phyloP scores from a whole-genome alignment of 2,888 invertebrate genomes.

The Eupeodes luniger region DNA sequence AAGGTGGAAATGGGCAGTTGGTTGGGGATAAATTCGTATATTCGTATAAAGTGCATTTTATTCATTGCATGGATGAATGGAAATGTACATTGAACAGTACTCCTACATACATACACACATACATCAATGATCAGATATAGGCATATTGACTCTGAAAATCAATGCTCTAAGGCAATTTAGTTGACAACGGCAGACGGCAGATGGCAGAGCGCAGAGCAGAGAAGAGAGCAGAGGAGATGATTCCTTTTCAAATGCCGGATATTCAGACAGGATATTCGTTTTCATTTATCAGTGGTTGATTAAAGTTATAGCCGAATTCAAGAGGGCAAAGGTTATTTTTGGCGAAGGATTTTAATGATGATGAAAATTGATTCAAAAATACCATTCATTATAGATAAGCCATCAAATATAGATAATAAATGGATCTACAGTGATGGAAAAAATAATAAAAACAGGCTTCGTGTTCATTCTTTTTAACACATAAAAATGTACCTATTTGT shows the following conservation, averaged over 20 bases:
- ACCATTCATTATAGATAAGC: background rate
- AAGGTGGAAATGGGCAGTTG: background rate
- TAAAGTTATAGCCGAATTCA: conserved; percentile 17
- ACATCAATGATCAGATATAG: background rate
- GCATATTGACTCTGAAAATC: conserved; percentile 33
- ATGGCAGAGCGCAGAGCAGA: background rate
- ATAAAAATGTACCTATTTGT: no score
- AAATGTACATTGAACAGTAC: background rate
- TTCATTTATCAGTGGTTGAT: conserved; percentile 24
- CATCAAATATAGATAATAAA: background rate
- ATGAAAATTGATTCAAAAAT: conserved; percentile 8
- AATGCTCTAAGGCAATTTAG: conserved; percentile 7
- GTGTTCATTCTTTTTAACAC: no score
- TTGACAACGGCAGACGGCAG: background rate
- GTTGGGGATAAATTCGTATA: background rate
- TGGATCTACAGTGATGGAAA: no score
- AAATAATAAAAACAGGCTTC: no score
- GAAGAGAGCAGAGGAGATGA: background rate
- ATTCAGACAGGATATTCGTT: conserved; percentile 38
- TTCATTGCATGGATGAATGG: conserved; percentile 12
- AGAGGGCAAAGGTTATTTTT: background rate
- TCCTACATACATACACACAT: no score
- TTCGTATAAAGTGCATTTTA: conserved; percentile 18
- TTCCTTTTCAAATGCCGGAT: conserved; percentile 14
- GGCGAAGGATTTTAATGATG: background rate